Percentiles rank a stretch among this genome's conserved stretches.
These are phyloP conservation scores for Strigamia transsilvanica DNA, from an alignment of 2,888 invertebrate genomes.

Conservation along the genomic window DNA sequence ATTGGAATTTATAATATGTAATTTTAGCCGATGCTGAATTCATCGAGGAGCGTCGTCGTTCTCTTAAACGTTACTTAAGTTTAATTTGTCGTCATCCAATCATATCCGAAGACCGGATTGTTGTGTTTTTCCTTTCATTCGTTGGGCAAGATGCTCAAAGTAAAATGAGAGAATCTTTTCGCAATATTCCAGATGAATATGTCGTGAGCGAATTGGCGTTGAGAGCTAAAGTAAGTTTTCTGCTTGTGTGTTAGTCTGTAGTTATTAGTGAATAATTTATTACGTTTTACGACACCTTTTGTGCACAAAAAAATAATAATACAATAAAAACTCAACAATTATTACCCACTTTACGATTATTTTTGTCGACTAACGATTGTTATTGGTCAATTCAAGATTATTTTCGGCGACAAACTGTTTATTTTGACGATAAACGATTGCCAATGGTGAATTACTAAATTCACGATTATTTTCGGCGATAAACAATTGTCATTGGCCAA, in stretches of 20 bases:
- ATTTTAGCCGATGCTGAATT: conserved; percentile 64
- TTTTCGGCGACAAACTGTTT: too few species aligned
- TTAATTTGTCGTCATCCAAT: conserved; percentile 64
- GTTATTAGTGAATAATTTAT: background rate
- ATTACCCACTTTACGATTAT: too few species aligned
- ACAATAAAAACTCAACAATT: too few species aligned
- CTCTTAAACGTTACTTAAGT: conserved; percentile 63
- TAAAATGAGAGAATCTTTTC: conserved; percentile 64
- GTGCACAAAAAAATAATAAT: too few species aligned
- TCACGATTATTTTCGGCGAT: too few species aligned
- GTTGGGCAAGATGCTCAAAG: conserved; percentile 63
- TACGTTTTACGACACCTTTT: background rate
- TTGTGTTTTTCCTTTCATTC: conserved; percentile 64
- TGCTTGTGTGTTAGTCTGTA: background rate
- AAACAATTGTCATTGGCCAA: too few species aligned
- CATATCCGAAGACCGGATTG: conserved; percentile 63
- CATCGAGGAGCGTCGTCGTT: conserved; percentile 63
- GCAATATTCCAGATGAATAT: conserved; percentile 65
- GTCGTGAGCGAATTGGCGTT: conserved; percentile 64
- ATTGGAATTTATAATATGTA: background rate
- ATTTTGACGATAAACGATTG: too few species aligned
- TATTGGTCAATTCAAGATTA: too few species aligned
- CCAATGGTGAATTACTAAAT: too few species aligned
- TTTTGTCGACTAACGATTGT: too few species aligned
- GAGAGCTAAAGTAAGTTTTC: conserved; percentile 62